These are phyloP conservation scores for Acipenser oxyrinchus DNA, from an alignment of 2,797 vertebrate genomes.

Conservation along the genomic window DNA sequence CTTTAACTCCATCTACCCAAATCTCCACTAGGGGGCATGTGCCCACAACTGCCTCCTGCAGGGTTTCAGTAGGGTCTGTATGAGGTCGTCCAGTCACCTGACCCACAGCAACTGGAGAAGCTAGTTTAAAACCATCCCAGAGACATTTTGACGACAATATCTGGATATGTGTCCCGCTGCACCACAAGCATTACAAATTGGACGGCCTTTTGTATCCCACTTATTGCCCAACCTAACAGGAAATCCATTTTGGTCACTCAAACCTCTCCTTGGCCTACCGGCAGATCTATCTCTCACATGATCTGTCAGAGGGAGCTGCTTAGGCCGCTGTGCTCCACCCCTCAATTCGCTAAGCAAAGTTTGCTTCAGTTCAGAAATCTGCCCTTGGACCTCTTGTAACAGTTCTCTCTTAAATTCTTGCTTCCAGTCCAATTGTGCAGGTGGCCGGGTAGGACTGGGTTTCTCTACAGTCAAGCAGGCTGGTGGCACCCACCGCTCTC, in stretches of 20 bases:
- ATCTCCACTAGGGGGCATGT: neutral
- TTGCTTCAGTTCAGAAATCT: neutral
- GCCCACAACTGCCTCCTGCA: neutral
- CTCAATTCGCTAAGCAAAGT: neutral
- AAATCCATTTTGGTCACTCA: neutral
- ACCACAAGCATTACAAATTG: slow-evolving; percentile 3
- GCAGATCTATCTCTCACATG: neutral
- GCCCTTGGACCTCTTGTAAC: neutral
- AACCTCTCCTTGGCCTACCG: neutral
- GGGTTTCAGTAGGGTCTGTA: neutral
- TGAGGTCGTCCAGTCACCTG: neutral
- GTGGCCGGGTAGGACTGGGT: neutral
- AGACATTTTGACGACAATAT: neutral
- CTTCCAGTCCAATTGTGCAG: slow-evolving; percentile 2
- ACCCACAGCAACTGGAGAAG: neutral
- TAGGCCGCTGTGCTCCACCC: neutral
- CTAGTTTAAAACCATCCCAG: neutral
- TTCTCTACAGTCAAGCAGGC: slow-evolving; percentile 1
- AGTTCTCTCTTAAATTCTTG: slow-evolving; percentile 1
- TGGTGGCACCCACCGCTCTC: slow-evolving; percentile 1
- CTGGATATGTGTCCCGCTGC: neutral
- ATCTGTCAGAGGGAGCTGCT: neutral
- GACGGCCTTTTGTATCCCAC: slow-evolving; percentile 3
- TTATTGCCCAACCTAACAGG: neutral
- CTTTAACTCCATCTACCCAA: neutral